Evolutionary conservation across 2,888 invertebrate genomes (phyloP), one percentile per base, ranked within the genome.

Genomic region (Ferdinandea cuprea): DNA sequence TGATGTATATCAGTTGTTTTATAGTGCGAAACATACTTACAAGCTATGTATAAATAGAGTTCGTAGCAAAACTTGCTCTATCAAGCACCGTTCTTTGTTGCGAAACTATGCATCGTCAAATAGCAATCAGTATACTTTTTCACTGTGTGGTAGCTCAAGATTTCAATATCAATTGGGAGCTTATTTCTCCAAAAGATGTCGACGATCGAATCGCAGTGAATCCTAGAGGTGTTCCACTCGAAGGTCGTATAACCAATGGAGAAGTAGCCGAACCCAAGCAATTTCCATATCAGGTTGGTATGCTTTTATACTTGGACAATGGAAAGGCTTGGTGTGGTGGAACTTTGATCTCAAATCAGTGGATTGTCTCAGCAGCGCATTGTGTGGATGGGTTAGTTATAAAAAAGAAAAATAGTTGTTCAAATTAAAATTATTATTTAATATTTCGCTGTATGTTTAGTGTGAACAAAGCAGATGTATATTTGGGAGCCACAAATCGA

Each of bases 331-430:
- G 88, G 88, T 90, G 90, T 54, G 90, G 90, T 28, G 90, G 89
- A 48, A 87, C 88, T 58, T 17, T 90, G 50, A 88, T 90, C 61
- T 88, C 89, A 1, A 17, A 87, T 7, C 87, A 86, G 11, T 88
- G 86, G 86, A 54, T 90, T n/a, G n/a, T 90, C 2, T 89, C 90
- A 1, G 90, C 90, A 8, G 90, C 89, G 40, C 90, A 90, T 74
- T 90, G 90, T 80, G 86, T 89, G 7, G 88, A 87, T n/a, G 58
- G 65, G 40, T 59, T 86, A 65, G 86, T 71, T 69, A 80, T 3
- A 2, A 30, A 19, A 48, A 15, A 5, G 1, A 5, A 9, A 9
- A 1, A 25, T 25, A 3, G 5, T 25, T 25, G 25, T 25, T 3
- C 32, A 4, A 6, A n/a, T 28, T 48, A 7, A 11, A 2, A 1